Evolutionary conservation across 2,113 vertebrate genomes (phyloP).

Genomic region (Pachyramphus minor): DNA sequence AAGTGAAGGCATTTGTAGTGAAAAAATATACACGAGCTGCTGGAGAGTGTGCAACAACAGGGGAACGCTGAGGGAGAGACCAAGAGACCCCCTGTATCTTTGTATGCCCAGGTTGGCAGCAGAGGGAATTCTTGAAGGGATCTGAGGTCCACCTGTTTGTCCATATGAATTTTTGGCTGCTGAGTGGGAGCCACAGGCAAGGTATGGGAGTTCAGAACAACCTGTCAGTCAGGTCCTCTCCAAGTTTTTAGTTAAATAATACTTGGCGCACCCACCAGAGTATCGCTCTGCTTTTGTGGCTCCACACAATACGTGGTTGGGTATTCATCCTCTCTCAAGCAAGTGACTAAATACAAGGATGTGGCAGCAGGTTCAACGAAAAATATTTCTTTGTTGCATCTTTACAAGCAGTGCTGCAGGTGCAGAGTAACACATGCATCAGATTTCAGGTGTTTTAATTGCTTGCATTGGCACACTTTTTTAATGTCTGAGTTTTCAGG

Average conservation of each 20-base stretch:
- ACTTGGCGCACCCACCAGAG: background rate
- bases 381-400: background rate
- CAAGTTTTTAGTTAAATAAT: background rate
- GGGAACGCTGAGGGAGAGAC: background rate
- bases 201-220: background rate
- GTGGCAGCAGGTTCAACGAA: background rate
- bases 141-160: background rate
- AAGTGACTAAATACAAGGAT: background rate
- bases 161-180: background rate
- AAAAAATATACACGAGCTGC: background rate
- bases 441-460: background rate
- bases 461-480: background rate
- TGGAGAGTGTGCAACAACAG: background rate
- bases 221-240: background rate
- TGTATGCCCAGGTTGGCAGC: background rate
- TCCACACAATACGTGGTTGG: background rate
- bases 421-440: background rate
- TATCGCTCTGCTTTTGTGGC: background rate
- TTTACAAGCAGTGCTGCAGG: background rate
- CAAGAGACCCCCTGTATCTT: background rate
- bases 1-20: background rate
- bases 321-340: background rate
- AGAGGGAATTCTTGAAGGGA: background rate
- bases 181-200: background rate
- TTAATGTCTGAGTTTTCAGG: background rate